Percentiles rank a stretch among this genome's conserved stretches.
Conservation (phyloP, 2,888 invertebrate genomes). For the Atethmia centrago region DNA sequence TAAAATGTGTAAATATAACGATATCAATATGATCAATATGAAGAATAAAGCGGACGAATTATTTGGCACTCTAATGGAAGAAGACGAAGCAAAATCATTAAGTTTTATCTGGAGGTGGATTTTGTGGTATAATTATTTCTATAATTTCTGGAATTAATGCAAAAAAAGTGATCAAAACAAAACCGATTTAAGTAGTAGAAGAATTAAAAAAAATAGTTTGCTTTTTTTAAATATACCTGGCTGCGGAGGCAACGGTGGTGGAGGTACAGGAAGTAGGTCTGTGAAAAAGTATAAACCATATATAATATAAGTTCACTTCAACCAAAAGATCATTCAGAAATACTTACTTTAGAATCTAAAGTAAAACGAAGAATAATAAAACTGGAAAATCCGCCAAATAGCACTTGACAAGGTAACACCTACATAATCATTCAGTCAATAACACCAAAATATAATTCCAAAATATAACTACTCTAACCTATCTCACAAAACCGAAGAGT, state of each 20-base stretch:
- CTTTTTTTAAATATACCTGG: constrained; percentile 31
- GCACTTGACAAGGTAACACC: background rate
- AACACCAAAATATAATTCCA: no score
- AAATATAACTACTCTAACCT: background rate
- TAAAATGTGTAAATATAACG: background rate
- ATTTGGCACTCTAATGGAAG: background rate
- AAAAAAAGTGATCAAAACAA: background rate
- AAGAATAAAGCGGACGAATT: background rate
- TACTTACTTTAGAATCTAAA: constrained; percentile 1
- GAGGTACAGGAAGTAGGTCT: constrained; percentile 11
- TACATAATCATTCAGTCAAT: background rate
- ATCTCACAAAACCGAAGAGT: background rate
- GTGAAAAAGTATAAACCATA: constrained; percentile 17
- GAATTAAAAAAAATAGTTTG: background rate
- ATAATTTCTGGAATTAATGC: background rate
- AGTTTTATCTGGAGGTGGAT: background rate
- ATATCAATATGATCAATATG: background rate
- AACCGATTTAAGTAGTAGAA: background rate
- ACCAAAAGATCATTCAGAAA: constrained; percentile 1
- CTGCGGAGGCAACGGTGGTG: constrained; percentile 1
- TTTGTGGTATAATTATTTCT: background rate
- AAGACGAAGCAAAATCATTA: background rate
- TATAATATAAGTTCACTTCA: background rate
- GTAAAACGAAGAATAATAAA: background rate
- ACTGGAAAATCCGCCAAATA: background rate